Conservation (phyloP, 2,113 vertebrate genomes). For the Hyla sarda region DNA sequence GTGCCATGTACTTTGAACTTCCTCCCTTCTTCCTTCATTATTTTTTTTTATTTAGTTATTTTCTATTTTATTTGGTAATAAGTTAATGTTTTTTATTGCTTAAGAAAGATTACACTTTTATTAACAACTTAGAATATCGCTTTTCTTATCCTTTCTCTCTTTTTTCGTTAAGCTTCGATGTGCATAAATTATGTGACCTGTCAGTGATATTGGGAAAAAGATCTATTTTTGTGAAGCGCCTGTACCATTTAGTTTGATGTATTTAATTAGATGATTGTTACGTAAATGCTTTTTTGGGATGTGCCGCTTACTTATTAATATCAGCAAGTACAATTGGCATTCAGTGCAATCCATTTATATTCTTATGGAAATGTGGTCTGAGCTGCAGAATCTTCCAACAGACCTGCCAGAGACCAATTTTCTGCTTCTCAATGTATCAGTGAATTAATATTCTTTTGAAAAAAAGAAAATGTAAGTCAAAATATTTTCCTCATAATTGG, state of each 20-base stretch:
- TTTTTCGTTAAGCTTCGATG: background rate
- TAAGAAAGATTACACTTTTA: too few relatives aligned
- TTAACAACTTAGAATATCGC: background rate
- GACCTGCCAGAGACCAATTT: background rate
- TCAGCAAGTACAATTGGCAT: constrained; percentile 15
- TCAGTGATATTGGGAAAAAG: background rate
- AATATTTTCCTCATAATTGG: constrained; percentile 16
- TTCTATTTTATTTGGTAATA: too few relatives aligned
- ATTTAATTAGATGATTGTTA: constrained; percentile 5
- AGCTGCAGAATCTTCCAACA: constrained; percentile 17
- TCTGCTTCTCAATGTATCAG: constrained; percentile 7
- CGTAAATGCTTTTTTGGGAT: background rate
- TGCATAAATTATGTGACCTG: background rate
- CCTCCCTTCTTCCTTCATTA: too few relatives aligned
- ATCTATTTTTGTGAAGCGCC: background rate
- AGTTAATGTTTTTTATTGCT: too few relatives aligned
- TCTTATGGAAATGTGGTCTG: constrained; percentile 23
- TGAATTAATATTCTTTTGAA: constrained; percentile 32
- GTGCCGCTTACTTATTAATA: constrained; percentile 2
- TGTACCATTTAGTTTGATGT: background rate
- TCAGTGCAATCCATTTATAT: background rate
- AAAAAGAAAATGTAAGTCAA: constrained; percentile 22
- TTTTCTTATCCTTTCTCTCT: background rate
- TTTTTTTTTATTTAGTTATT: too few relatives aligned
- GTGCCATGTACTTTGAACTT: too few relatives aligned